These are phyloP conservation scores for Anadara kagoshimensis DNA, from an alignment of 1,140 invertebrate species.

Conservation along the genomic window DNA sequence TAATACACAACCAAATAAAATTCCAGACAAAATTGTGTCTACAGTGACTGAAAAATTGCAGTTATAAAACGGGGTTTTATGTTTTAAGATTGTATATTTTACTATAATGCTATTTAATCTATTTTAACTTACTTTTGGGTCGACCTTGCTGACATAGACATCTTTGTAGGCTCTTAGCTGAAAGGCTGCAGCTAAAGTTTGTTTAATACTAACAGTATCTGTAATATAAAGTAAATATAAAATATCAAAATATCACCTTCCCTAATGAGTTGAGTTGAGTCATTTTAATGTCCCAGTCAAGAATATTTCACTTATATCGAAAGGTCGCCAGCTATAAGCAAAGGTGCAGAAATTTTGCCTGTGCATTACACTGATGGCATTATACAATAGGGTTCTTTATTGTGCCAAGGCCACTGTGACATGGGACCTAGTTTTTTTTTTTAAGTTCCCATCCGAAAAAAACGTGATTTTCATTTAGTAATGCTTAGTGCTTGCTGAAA, in stretches of 20 bases:
- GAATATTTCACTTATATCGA: background rate
- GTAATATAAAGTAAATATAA: conserved; percentile 32
- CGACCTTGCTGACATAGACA: conserved; percentile 71
- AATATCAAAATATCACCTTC: background rate
- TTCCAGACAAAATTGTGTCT: too few relatives aligned
- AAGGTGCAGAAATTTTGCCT: too few relatives aligned
- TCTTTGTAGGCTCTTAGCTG: conserved; percentile 81
- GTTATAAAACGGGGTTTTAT: too few relatives aligned
- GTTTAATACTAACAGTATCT: conserved; percentile 94
- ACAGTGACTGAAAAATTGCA: too few relatives aligned
- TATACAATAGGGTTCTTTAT: too few relatives aligned
- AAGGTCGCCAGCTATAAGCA: too few relatives aligned
- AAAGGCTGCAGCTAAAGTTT: conserved; percentile 90
- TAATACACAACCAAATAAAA: too few relatives aligned
- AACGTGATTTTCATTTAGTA: too few relatives aligned
- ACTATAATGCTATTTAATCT: background rate
- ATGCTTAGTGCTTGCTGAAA: too few relatives aligned
- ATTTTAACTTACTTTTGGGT: conserved; percentile 63
- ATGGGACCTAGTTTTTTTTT: background rate
- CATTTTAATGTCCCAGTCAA: background rate
- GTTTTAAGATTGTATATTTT: too few relatives aligned
- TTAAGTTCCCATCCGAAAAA: too few relatives aligned
- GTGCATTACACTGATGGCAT: too few relatives aligned
- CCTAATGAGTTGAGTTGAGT: background rate
- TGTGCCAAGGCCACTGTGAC: background rate